Percentiles rank a stretch among this genome's conserved stretches.
phyloP scores from a whole-genome alignment of 1,140 invertebrate species.

The Zeugodacus cucurbitae region DNA sequence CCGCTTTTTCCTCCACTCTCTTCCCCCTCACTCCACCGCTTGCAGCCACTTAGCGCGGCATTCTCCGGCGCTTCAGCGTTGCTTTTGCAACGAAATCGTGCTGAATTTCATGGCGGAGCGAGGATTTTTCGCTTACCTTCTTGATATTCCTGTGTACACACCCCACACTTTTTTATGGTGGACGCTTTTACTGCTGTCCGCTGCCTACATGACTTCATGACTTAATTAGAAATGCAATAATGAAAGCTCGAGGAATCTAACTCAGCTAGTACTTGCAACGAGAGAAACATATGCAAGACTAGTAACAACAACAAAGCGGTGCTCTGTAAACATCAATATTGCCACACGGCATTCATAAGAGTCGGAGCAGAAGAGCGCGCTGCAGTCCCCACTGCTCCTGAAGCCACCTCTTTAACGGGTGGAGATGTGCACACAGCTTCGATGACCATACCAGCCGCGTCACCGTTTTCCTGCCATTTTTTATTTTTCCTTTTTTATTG shows the following conservation, averaged over 20 bases:
- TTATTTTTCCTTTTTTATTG: neutral
- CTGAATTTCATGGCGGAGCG: neutral
- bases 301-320: neutral
- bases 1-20: neutral
- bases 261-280: neutral
- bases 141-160: neutral
- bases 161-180: neutral
- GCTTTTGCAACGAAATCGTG: neutral
- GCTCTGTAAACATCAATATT: neutral
- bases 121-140: neutral
- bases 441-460: neutral
- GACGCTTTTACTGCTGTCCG: neutral
- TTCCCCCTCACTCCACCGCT: neutral
- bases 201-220: neutral
- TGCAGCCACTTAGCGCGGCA: neutral
- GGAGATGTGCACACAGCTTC: neutral
- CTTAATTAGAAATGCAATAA: conserved; percentile 25
- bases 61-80: neutral
- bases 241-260: neutral
- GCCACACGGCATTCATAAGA: neutral
- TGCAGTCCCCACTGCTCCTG: no score
- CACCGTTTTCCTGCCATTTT: neutral
- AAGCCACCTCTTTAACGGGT: no score
- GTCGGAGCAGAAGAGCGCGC: neutral
- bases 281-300: neutral